phyloP scores from a whole-genome alignment of 2,113 vertebrate species.

The Dasyprocta punctata region DNA sequence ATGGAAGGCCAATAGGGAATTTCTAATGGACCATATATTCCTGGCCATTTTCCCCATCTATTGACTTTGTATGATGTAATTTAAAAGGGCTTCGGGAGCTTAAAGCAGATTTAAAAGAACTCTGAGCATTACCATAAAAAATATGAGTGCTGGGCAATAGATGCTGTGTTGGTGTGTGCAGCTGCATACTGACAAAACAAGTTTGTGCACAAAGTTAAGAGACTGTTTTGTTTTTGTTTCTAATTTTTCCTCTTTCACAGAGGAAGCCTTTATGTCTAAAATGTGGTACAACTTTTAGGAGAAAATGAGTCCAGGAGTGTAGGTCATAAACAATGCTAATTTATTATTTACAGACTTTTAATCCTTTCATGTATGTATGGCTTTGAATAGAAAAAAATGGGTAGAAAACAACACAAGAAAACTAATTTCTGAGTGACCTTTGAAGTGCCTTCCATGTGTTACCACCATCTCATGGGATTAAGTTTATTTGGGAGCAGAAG shows the following conservation, averaged over 20 bases:
- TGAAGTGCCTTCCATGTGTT: background rate
- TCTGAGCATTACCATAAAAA: constrained; percentile 26
- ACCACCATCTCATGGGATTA: background rate
- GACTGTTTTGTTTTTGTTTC: background rate
- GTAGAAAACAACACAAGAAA: background rate
- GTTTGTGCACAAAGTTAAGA: background rate
- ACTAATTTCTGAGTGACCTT: background rate
- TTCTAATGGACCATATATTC: constrained; percentile 55
- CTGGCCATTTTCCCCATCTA: constrained; percentile 8
- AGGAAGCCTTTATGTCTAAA: constrained; percentile 20
- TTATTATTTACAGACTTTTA: constrained; percentile 66
- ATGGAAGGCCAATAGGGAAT: constrained; percentile 48
- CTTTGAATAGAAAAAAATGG: background rate
- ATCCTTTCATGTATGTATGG: background rate
- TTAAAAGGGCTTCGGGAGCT: constrained; percentile 3
- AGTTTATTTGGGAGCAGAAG: background rate
- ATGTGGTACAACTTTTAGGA: constrained; percentile 40
- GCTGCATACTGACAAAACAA: background rate
- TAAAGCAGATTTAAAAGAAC: constrained; percentile 3
- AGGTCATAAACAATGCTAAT: constrained; percentile 66
- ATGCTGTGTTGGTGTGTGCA: background rate
- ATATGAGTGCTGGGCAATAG: background rate
- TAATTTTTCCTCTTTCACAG: background rate
- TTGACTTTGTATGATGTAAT: constrained; percentile 47
- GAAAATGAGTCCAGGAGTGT: background rate